A percentile compares a stretch with the other conserved stretches of the same genome.
phyloP scores from a whole-genome alignment of 2,797 vertebrate genomes.

The Gymnocypris eckloni region DNA sequence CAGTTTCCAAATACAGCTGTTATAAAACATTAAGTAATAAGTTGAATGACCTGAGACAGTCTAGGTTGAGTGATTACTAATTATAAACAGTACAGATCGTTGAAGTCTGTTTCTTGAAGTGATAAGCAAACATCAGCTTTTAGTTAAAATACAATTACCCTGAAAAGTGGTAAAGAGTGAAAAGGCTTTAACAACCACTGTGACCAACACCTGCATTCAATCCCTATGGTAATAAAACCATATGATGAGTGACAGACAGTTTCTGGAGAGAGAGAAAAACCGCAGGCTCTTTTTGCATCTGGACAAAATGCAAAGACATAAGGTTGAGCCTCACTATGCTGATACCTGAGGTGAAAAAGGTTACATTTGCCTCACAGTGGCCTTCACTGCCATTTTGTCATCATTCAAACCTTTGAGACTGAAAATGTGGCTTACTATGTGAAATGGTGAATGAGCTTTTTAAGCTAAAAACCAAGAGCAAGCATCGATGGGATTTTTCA shows the following conservation, averaged over 20 bases:
- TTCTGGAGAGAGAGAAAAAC: neutral
- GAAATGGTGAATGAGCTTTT: constrained; percentile 33
- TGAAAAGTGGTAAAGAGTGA: constrained; percentile 59
- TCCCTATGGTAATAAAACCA: constrained; percentile 34
- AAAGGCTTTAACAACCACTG: constrained; percentile 56
- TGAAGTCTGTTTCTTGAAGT: constrained; percentile 49
- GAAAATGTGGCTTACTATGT: constrained; percentile 27
- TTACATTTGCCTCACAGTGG: constrained; percentile 53
- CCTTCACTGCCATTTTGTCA: constrained; percentile 49
- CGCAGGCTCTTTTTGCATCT: constrained; percentile 14
- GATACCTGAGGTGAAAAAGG: constrained; percentile 63
- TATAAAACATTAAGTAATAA: constrained; percentile 55
- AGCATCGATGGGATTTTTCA: constrained; percentile 50
- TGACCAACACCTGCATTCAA: constrained; percentile 51
- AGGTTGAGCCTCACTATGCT: constrained; percentile 51
- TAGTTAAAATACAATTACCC: constrained; percentile 62
- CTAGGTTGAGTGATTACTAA: constrained; percentile 53
- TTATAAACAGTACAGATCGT: constrained; percentile 58
- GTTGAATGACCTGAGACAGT: constrained; percentile 67
- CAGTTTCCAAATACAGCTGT: constrained; percentile 47
- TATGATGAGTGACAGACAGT: constrained; percentile 17
- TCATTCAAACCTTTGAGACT: constrained; percentile 47
- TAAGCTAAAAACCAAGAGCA: constrained; percentile 51
- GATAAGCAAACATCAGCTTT: constrained; percentile 56
- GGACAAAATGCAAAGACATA: neutral